These are phyloP conservation scores for Zoanthus sociatus DNA, from an alignment of 92 coral and sea anemone genomes.

Conservation along the genomic window DNA sequence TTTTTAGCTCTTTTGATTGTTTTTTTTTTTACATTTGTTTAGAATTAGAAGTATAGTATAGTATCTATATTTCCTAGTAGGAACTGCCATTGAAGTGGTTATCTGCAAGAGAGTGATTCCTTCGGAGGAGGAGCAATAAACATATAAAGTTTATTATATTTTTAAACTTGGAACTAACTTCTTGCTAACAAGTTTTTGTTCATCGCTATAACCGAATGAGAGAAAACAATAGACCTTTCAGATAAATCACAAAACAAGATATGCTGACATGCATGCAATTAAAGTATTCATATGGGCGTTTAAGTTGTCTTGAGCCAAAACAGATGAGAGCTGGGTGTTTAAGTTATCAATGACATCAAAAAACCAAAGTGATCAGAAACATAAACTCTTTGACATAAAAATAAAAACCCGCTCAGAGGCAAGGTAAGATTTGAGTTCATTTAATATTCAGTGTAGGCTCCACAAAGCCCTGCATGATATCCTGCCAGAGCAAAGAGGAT, in stretches of 20 bases:
- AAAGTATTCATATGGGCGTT: background rate
- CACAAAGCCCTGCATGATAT: slow-evolving; percentile 36
- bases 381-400: background rate
- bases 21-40: background rate
- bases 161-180: no score
- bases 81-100: background rate
- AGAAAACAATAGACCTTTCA: slow-evolving; percentile 20
- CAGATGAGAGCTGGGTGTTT: slow-evolving; percentile 28
- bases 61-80: background rate
- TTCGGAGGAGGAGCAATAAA: background rate
- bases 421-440: slow-evolving; percentile 27
- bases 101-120: background rate
- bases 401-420: background rate
- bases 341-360: background rate
- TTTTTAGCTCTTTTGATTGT: background rate
- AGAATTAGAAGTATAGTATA: background rate
- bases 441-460: background rate
- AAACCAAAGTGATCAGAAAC: background rate
- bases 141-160: no score
- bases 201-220: background rate
- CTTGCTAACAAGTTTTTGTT: background rate
- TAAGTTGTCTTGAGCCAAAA: background rate
- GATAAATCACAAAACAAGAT: slow-evolving; percentile 1
- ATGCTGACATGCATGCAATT: background rate
- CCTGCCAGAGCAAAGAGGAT: background rate